Evolutionary conservation across 2,888 invertebrate species (phyloP).

Genomic region (Acanthoscelides obtectus): DNA sequence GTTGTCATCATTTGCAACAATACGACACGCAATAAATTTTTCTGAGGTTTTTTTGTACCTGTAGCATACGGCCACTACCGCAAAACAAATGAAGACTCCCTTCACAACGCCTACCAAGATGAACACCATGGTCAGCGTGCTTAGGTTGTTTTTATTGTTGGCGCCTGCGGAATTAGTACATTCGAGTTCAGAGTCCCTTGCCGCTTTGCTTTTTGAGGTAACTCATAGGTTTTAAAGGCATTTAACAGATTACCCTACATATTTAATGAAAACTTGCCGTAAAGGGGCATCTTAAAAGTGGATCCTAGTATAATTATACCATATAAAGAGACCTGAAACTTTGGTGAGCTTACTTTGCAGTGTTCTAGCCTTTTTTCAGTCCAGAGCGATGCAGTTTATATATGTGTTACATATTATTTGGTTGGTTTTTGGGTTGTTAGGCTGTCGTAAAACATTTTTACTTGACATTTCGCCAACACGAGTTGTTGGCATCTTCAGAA

Average conservation of each 20-base stretch:
- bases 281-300: too few species aligned
- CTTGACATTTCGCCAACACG: too few species aligned
- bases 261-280: too few species aligned
- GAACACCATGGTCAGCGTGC: conserved; percentile 86
- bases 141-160: conserved; percentile 75
- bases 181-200: conserved; percentile 2
- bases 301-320: too few species aligned
- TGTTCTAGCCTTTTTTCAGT: too few species aligned
- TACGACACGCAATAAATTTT: neutral
- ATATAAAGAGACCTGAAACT: too few species aligned
- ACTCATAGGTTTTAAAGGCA: neutral
- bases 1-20: neutral
- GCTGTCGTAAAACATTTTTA: too few species aligned
- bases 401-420: too few species aligned
- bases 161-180: conserved; percentile 57
- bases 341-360: too few species aligned
- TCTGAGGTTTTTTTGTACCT: conserved; percentile 57
- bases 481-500: too few species aligned
- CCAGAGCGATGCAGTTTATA: too few species aligned
- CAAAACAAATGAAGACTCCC: conserved; percentile 93
- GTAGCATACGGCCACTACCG: conserved; percentile 92
- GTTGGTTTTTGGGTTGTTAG: too few species aligned
- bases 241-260: neutral
- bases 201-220: neutral
- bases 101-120: conserved; percentile 89